phyloP scores from a whole-genome alignment of 2,113 vertebrate genomes.

The Hydropotes inermis region DNA sequence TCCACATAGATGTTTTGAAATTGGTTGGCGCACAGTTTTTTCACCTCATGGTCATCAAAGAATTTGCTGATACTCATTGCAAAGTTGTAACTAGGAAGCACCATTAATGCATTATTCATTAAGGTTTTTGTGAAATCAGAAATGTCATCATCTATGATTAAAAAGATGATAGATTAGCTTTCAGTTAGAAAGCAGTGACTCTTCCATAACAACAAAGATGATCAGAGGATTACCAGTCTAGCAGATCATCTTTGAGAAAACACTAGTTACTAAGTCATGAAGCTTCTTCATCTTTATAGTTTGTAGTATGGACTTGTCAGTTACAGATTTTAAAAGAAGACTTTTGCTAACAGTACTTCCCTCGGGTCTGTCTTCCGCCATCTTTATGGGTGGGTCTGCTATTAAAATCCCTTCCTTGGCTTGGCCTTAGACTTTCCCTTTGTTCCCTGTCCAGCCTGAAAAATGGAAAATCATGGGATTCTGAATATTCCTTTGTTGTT shows the following conservation, averaged over 20 bases:
- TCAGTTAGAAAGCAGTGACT: neutral
- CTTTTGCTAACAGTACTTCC: neutral
- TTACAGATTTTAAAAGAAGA: neutral
- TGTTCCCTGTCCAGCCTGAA: neutral
- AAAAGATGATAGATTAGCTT: slow-evolving; percentile 29
- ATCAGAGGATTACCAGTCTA: neutral
- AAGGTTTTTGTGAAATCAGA: accelerated
- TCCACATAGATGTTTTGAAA: neutral
- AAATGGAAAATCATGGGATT: neutral
- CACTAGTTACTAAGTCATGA: neutral
- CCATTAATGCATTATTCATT: slow-evolving; percentile 86
- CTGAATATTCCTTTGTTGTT: neutral
- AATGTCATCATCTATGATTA: neutral
- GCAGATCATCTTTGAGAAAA: neutral
- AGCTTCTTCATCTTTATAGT: neutral
- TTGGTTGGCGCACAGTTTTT: slow-evolving; percentile 84
- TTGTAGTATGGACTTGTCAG: neutral
- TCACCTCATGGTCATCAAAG: slow-evolving; percentile 91
- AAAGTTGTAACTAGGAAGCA: slow-evolving; percentile 94
- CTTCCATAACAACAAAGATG: neutral
- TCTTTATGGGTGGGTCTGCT: neutral
- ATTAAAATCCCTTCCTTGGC: neutral
- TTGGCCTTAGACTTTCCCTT: neutral
- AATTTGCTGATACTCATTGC: slow-evolving; percentile 93
- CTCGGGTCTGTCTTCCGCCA: neutral